Conservation (phyloP, 64 coral and sea anemone species). For the Platygyra sinensis region DNA sequence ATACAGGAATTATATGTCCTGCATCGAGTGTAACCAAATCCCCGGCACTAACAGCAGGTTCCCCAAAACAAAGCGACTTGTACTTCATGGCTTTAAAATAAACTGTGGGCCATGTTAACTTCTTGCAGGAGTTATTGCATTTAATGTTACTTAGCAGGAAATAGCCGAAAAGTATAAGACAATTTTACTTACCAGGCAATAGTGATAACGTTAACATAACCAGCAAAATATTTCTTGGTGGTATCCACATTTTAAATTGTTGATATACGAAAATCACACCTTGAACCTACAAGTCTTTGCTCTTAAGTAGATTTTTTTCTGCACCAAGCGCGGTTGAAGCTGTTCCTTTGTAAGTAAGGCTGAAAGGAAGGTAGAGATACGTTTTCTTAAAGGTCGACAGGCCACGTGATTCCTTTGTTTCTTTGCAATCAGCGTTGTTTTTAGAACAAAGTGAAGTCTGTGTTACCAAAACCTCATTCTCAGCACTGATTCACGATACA, state of each 20-base stretch:
- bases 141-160: not conserved
- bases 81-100: too few relatives aligned
- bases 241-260: conserved; percentile 14
- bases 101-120: too few relatives aligned
- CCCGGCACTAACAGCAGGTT: too few relatives aligned
- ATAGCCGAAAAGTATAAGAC: not conserved
- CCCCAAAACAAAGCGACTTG: too few relatives aligned
- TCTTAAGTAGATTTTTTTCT: not conserved
- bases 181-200: not conserved
- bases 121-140: not conserved
- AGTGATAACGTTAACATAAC: not conserved
- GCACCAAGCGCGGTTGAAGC: not conserved
- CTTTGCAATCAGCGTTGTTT: conserved; percentile 39
- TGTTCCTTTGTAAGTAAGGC: not conserved
- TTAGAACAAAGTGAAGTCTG: not conserved
- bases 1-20: too few relatives aligned
- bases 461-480: not conserved
- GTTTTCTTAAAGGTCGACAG: not conserved
- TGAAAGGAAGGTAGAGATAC: not conserved
- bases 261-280: conserved; percentile 5
- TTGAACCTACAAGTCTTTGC: not conserved
- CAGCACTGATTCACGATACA: not conserved
- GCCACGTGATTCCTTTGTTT: conserved; percentile 36
- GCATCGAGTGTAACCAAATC: too few relatives aligned
- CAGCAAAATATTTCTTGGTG: not conserved